Base-by-base conservation (phyloP, 2,797 vertebrate species). In the Hybognathus amarus region DNA sequence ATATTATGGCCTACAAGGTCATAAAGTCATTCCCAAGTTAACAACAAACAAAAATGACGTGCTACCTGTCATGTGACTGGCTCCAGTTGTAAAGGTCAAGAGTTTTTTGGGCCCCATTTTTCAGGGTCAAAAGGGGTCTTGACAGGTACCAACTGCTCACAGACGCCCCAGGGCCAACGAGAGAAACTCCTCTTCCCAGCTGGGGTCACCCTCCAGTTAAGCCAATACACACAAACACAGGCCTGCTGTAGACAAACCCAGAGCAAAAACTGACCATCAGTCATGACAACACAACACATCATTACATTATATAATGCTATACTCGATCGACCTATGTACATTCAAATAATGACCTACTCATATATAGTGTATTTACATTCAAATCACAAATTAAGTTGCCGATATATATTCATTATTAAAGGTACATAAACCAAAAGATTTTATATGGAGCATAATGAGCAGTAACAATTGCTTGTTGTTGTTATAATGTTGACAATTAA, bases 1-100 rank as follows among this genome's bases (percentile, higher is more conserved):
- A 33, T 36, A n/a, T 78, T 36, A 33, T 54, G 45, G 11, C 47
- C 47, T 52, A 33, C 71, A 30, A 78, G 20, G 27, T 27, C 64
- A 67, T 47, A 52, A 63, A 30, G 42, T 36, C 40, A 64, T 33
- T 52, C 27, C 42, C 42, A 9, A 78, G 20, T 50, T 47, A 52
- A 78, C 38, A 6, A 59, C 47, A 45, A 40, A n/a, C 59, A n/a
- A n/a, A 63, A 38, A 15, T 36, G n/a, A 20, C 68, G 42, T 13
- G 40, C 83, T 87, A 96, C 95, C 94, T 94, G 92, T 94, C 86
- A 86, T 96, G 89, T 56, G 93, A 91, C 88, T 97, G 96, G 3
- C 94, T 98, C 98, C 98, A 99, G 90, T 97, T 97, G 88, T 99
- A 99, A 86, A 99, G 90, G 81, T 93, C 92, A 80, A 87, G 94